phyloP scores from a whole-genome alignment of 2,113 vertebrate species.

The Gorsachius goisagi region DNA sequence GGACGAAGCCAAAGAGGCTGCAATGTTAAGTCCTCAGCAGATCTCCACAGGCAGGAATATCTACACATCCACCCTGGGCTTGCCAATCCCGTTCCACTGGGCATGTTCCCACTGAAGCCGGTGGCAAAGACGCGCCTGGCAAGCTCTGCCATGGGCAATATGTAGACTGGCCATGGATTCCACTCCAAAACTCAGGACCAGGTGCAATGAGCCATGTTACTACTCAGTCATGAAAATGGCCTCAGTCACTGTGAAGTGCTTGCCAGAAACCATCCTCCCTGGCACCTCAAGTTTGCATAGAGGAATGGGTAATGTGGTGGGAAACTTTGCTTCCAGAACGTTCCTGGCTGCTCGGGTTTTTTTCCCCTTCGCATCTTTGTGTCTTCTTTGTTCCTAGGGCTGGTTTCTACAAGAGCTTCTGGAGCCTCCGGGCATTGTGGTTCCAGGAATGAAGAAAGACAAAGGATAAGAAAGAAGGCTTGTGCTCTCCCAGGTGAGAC shows the following conservation, averaged over 20 bases:
- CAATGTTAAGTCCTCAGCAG: neutral
- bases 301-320: neutral
- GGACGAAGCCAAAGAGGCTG: neutral
- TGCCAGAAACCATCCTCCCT: neutral
- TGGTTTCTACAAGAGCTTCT: neutral
- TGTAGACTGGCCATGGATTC: neutral
- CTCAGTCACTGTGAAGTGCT: neutral
- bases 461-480: neutral
- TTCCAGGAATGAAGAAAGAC: neutral
- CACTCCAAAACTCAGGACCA: neutral
- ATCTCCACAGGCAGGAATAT: neutral
- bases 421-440: neutral
- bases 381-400: neutral
- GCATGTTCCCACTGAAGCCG: neutral
- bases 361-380: neutral
- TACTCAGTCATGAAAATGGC: neutral
- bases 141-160: rapidly evolving
- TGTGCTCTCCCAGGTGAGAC: neutral
- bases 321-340: neutral
- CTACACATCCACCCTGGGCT: neutral
- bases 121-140: rapidly evolving
- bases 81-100: neutral
- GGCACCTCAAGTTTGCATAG: neutral
- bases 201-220: neutral
- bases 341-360: neutral